These are phyloP conservation scores for Drosophila grimshawi DNA, from an alignment of 1,140 invertebrate genomes.

Conservation along the genomic window DNA sequence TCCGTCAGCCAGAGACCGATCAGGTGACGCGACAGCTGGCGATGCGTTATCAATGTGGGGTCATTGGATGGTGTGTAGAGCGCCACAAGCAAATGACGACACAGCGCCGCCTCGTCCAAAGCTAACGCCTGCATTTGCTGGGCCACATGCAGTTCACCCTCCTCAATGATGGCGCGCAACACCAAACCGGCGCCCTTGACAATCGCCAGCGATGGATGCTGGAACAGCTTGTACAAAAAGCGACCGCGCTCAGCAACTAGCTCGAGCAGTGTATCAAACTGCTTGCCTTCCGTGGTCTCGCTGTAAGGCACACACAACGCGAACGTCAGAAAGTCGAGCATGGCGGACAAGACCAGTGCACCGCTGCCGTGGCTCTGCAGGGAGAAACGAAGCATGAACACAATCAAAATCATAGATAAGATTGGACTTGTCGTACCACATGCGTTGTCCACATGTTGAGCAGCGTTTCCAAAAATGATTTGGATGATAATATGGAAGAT, in stretches of 20 bases:
- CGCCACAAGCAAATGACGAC: constrained; percentile 95
- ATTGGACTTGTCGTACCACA: constrained; percentile 88
- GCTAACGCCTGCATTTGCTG: constrained; percentile 98
- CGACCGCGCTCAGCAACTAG: constrained; percentile 96
- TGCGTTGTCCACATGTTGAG: constrained; percentile 98
- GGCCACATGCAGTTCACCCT: constrained; percentile 95
- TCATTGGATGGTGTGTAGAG: constrained; percentile 94
- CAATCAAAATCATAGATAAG: neutral
- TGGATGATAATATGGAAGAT: constrained; percentile 95
- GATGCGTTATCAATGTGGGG: constrained; percentile 91
- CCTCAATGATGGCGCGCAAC: constrained; percentile 98
- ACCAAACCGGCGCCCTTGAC: constrained; percentile 99
- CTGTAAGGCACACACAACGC: constrained; percentile 99
- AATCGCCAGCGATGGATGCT: constrained; percentile 98
- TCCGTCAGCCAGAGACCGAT: constrained; percentile 98
- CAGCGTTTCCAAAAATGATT: constrained; percentile 96
- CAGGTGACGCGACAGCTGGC: constrained; percentile 97
- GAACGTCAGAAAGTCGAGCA: constrained; percentile 99
- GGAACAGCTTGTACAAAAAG: constrained; percentile 96
- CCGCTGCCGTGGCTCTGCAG: constrained; percentile 91
- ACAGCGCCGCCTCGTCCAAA: constrained; percentile 98
- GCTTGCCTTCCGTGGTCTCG: constrained; percentile 98
- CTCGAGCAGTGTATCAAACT: constrained; percentile 97
- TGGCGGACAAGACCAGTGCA: constrained; percentile 94
- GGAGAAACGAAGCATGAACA: neutral